Evolutionary conservation across 2,797 vertebrate species (phyloP), one percentile per base, ranked within the genome.

Genomic region (Limosa lapponica): DNA sequence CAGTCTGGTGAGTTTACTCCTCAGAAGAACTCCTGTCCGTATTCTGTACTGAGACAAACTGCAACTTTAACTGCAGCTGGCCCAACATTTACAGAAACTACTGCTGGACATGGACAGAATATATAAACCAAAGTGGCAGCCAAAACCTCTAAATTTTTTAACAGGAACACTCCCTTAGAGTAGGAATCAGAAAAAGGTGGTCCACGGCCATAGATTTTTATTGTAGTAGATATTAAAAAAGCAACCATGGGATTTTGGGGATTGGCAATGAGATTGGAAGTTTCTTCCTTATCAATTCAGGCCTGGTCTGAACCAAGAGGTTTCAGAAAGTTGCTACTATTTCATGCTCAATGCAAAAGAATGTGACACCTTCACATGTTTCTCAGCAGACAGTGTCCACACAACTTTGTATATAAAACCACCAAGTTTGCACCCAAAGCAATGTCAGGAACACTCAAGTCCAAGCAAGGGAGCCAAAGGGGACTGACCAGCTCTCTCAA

Each of bases 31-130:
- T 91, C 67, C 83, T 77, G 66, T 84, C 78, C 48, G 7, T 89
- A 51, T 87, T 88, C 96, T 16, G 30, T 46, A 91, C 28, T 10
- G 59, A 96, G 89, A 90, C 18, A 87, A 96, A 93, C 41, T 64
- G 43, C 74, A 72, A 82, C 88, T 97, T 52, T 37, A 78, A 39
- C 72, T 86, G 46, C 64, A 77, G 51, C 37, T 89, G 65, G 83
- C 23, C 52, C 88, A 87, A 14, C 59, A 32, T 18, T 74, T 58
- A 62, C 85, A 82, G 87, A 85, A 90, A 78, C 36, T 41, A 22
- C 74, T 55, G 13, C 67, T 2, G 2, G 39, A 51, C 70, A 58
- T 0, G 18, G 55, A 36, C 78, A 90, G 71, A 72, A 96, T 88
- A 64, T 32, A 74, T 22, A 93, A 87, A 62, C 15, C 52, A 55